These are phyloP conservation scores for Polypterus senegalus DNA, from an alignment of 2,113 vertebrate species.

Conservation along the genomic window DNA sequence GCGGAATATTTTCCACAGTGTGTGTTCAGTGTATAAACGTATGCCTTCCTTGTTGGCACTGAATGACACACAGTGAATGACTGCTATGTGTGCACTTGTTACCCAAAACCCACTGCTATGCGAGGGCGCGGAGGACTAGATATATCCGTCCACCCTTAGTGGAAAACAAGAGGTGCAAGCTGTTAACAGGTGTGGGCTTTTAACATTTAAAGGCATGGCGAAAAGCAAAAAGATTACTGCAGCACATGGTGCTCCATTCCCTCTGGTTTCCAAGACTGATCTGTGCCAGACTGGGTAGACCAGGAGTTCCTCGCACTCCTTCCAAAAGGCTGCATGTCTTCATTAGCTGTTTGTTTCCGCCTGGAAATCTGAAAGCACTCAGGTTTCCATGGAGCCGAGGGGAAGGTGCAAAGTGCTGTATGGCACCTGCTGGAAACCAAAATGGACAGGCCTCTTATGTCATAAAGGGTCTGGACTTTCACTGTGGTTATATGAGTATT, in stretches of 20 bases:
- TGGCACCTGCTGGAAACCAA: too few species aligned
- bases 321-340: too few species aligned
- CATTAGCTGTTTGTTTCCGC: too few species aligned
- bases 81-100: constrained; percentile 35
- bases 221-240: constrained; percentile 10
- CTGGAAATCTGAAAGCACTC: too few species aligned
- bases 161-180: constrained; percentile 21
- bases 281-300: not conserved
- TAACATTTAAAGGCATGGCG: constrained; percentile 29
- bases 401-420: too few species aligned
- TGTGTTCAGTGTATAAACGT: constrained; percentile 26
- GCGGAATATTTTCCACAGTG: constrained; percentile 36
- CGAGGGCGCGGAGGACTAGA: constrained; percentile 12
- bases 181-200: constrained; percentile 30
- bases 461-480: too few species aligned
- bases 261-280: not conserved
- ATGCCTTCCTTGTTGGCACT: constrained; percentile 11
- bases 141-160: constrained; percentile 37
- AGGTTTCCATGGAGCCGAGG: too few species aligned
- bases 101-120: constrained; percentile 20
- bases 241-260: constrained; percentile 8
- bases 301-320: too few species aligned
- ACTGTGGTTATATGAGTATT: too few species aligned
- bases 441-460: too few species aligned
- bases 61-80: constrained; percentile 28